phyloP scores from a whole-genome alignment of 2,113 vertebrate species.

The Polypterus bichir region DNA sequence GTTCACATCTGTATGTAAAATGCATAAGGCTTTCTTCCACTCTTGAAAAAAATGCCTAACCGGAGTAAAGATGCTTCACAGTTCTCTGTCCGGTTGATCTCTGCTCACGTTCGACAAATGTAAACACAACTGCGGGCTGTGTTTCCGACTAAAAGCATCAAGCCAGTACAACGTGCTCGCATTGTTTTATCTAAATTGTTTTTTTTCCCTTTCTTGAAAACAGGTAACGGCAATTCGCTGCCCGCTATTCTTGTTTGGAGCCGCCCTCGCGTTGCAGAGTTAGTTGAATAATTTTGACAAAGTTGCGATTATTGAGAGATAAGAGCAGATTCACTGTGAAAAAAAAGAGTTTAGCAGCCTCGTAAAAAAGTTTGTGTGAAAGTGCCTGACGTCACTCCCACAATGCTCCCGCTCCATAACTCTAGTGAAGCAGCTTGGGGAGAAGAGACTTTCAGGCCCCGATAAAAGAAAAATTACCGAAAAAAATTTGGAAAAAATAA shows the following conservation, averaged over 20 bases:
- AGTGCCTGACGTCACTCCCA: conserved; percentile 68
- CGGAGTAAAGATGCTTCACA: too few species aligned
- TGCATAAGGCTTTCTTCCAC: conserved; percentile 11
- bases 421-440: conserved; percentile 49
- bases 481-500: conserved; percentile 35
- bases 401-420: conserved; percentile 65
- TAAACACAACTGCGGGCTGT: too few species aligned
- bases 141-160: too few species aligned
- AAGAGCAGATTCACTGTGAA: not conserved
- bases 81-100: too few species aligned
- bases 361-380: conserved; percentile 57
- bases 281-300: too few species aligned
- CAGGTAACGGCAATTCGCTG: too few species aligned
- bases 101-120: too few species aligned
- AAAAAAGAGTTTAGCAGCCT: conserved; percentile 25
- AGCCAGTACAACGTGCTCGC: conserved; percentile 15
- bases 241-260: too few species aligned
- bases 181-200: conserved; percentile 12
- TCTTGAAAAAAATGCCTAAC: too few species aligned
- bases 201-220: not conserved
- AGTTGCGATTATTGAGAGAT: too few species aligned
- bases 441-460: conserved; percentile 53
- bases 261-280: too few species aligned
- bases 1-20: conserved; percentile 32
- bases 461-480: conserved; percentile 41